Evolutionary conservation across 2,113 vertebrate genomes (phyloP).

Genomic region (Oophaga pumilio): DNA sequence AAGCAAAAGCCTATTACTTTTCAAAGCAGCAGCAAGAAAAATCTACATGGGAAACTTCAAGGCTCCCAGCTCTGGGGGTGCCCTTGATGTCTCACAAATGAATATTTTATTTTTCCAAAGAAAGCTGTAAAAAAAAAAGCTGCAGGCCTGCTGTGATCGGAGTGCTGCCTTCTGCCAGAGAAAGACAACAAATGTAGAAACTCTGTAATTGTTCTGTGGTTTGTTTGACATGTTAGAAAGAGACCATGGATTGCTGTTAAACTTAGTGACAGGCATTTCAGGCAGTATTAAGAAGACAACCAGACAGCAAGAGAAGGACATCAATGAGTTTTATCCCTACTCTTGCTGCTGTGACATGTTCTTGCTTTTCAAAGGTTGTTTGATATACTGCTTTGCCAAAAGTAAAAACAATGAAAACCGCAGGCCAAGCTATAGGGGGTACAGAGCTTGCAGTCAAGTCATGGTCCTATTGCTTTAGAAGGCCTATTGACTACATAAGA

Average conservation of each 20-base stretch:
- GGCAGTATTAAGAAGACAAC: constrained; percentile 25
- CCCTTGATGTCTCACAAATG: constrained; percentile 56
- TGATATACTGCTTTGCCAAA: neutral
- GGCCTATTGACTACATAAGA: neutral
- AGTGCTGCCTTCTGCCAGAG: constrained; percentile 46
- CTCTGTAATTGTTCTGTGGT: constrained; percentile 52
- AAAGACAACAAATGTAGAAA: constrained; percentile 55
- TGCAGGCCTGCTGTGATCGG: constrained; percentile 48
- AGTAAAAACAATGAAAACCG: neutral
- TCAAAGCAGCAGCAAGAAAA: constrained; percentile 45
- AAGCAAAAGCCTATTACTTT: constrained; percentile 41
- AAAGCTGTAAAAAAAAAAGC: constrained; percentile 51
- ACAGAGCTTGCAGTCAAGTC: neutral
- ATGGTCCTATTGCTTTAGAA: neutral
- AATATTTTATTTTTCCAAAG: constrained; percentile 56
- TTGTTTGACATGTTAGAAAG: constrained; percentile 57
- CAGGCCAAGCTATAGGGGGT: too few relatives aligned
- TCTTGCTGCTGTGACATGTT: neutral
- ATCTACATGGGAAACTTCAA: constrained; percentile 57
- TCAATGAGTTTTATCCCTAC: constrained; percentile 44
- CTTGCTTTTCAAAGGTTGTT: neutral
- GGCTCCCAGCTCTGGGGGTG: constrained; percentile 38
- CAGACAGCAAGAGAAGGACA: constrained; percentile 42
- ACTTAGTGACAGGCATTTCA: constrained; percentile 50
- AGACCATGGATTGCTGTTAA: constrained; percentile 51